phyloP scores from a whole-genome alignment of 2,113 vertebrate genomes.

The Xiphorhynchus elegans region DNA sequence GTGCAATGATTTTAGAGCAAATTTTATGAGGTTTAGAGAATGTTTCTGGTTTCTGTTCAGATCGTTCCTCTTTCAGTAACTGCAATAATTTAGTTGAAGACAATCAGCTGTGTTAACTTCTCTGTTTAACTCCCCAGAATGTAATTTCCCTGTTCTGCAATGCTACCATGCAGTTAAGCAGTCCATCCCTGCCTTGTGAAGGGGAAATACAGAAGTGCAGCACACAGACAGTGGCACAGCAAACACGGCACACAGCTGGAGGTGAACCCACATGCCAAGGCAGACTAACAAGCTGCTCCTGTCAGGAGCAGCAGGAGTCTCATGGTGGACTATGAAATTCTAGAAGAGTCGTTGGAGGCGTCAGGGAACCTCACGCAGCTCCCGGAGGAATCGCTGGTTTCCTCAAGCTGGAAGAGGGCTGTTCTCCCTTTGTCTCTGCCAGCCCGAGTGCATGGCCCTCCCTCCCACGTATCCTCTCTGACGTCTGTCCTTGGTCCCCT shows the following conservation, averaged over 20 bases:
- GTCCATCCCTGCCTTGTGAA: background rate
- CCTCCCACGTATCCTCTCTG: background rate
- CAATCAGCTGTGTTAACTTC: background rate
- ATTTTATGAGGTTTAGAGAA: background rate
- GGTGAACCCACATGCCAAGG: background rate
- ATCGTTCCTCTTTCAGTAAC: background rate
- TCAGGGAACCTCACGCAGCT: background rate
- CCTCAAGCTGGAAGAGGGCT: background rate
- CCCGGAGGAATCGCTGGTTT: rapidly evolving
- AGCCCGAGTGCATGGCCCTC: background rate
- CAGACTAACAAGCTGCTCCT: background rate
- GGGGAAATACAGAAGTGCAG: background rate
- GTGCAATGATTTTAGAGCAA: background rate
- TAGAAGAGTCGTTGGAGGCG: rapidly evolving
- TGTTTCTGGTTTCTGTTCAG: background rate
- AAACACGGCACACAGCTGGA: background rate
- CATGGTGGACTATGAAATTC: background rate
- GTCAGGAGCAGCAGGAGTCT: background rate
- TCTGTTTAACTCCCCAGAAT: background rate
- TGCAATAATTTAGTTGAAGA: background rate
- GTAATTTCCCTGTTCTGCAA: background rate
- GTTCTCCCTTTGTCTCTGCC: background rate
- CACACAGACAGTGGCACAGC: rapidly evolving
- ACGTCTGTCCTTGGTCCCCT: background rate
- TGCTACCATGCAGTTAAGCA: background rate